Percentiles rank a stretch among this genome's conserved stretches.
These are phyloP conservation scores for Trissolcus basalis DNA, from an alignment of 1,140 invertebrate genomes.

Conservation along the genomic window DNA sequence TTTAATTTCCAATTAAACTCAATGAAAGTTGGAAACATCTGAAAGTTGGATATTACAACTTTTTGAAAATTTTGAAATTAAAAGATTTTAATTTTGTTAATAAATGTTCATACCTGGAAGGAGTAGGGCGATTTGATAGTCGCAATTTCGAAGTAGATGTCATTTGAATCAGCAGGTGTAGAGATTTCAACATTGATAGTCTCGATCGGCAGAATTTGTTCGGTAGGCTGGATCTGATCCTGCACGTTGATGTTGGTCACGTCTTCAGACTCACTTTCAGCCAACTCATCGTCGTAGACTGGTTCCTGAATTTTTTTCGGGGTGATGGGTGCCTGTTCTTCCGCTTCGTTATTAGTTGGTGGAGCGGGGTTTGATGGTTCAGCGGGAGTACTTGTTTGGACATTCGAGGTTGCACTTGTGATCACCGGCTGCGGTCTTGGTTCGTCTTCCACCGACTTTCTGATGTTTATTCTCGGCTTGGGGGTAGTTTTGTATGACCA, in stretches of 20 bases:
- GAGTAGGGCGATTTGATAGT: constrained; percentile 92
- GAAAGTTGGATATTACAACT: too few relatives aligned
- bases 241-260: constrained; percentile 65
- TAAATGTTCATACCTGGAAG: constrained; percentile 81
- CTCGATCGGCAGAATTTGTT: constrained; percentile 79
- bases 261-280: constrained; percentile 79
- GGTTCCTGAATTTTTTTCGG: constrained; percentile 51
- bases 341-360: constrained; percentile 67
- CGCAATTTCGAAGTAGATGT: constrained; percentile 90
- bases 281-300: constrained; percentile 79
- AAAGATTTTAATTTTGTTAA: constrained; percentile 3
- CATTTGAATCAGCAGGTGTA: constrained; percentile 87
- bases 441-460: constrained; percentile 82
- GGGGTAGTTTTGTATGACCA: constrained; percentile 93
- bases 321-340: constrained; percentile 51
- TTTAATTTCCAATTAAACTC: too few relatives aligned
- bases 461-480: constrained; percentile 88
- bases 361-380: constrained; percentile 64
- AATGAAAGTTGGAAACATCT: too few relatives aligned
- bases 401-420: constrained; percentile 64
- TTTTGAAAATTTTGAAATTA: too few relatives aligned
- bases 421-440: constrained; percentile 67
- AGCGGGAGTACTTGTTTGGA: constrained; percentile 65
- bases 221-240: constrained; percentile 67
- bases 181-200: constrained; percentile 91